These are phyloP conservation scores for Coboldia fuscipes DNA, from an alignment of 1,140 invertebrate genomes.

Conservation along the genomic window DNA sequence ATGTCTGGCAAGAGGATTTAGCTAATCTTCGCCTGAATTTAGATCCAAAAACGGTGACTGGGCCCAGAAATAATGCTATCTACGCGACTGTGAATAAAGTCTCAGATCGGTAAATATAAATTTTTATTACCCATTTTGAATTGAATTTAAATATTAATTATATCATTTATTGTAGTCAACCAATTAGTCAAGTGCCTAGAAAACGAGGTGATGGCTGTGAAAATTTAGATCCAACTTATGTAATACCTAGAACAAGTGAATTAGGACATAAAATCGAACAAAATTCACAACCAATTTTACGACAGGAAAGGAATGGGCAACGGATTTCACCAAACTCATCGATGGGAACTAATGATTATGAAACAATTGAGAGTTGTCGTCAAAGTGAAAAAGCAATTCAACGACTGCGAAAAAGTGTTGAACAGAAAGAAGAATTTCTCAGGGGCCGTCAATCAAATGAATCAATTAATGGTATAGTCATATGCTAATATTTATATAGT, in stretches of 20 bases:
- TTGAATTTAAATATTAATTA: too few species aligned
- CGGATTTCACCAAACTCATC: constrained; percentile 12
- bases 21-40: too few species aligned
- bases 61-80: too few species aligned
- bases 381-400: constrained; percentile 42
- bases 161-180: too few species aligned
- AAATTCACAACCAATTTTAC: not conserved
- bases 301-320: not conserved
- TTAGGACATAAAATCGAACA: constrained; percentile 3
- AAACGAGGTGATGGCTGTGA: too few species aligned
- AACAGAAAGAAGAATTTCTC: constrained; percentile 74
- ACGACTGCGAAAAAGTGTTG: constrained; percentile 55
- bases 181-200: too few species aligned
- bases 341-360: constrained; percentile 27
- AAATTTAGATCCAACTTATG: constrained; percentile 10
- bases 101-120: too few species aligned
- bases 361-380: constrained; percentile 37
- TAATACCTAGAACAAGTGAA: constrained; percentile 23
- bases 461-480: constrained; percentile 8
- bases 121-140: too few species aligned
- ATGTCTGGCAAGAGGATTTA: too few species aligned
- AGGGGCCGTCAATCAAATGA: constrained; percentile 44
- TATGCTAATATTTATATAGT: not conserved
- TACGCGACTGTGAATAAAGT: too few species aligned
- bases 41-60: too few species aligned